Conservation (phyloP, 2,113 vertebrate species). For the Pungitius pungitius region DNA sequence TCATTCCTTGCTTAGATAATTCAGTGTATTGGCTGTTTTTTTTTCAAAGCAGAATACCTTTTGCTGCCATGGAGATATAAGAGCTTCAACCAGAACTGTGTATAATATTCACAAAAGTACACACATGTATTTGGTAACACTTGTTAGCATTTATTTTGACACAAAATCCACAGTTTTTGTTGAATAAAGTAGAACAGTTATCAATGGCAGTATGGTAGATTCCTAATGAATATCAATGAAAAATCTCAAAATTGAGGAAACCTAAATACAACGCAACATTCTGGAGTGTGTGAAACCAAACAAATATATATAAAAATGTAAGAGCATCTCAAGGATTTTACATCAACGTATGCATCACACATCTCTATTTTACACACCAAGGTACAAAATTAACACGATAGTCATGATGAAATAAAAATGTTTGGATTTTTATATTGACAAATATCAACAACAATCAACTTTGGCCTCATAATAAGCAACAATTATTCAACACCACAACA, state of each 20-base stretch:
- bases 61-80: background rate
- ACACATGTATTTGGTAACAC: slow-evolving; percentile 39
- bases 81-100: background rate
- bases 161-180: slow-evolving; percentile 71
- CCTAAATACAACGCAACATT: slow-evolving; percentile 24
- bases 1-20: slow-evolving; percentile 4
- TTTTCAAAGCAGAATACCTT: slow-evolving; percentile 18
- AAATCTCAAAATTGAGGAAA: slow-evolving; percentile 40
- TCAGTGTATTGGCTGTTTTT: background rate
- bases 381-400: slow-evolving; percentile 60
- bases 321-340: slow-evolving; percentile 35
- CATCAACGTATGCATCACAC: slow-evolving; percentile 50
- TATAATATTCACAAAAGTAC: slow-evolving; percentile 7
- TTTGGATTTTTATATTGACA: slow-evolving; percentile 51
- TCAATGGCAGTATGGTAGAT: slow-evolving; percentile 29
- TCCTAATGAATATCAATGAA: slow-evolving; percentile 29
- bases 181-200: slow-evolving; percentile 54
- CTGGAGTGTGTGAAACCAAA: slow-evolving; percentile 35
- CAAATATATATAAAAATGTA: slow-evolving; percentile 23
- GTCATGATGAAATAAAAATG: slow-evolving; percentile 53
- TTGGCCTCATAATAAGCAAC: slow-evolving; percentile 69
- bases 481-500: slow-evolving; percentile 60
- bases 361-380: slow-evolving; percentile 53
- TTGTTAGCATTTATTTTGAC: slow-evolving; percentile 74
- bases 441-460: slow-evolving; percentile 61